Evolutionary conservation across 2,888 invertebrate species (phyloP), one percentile per base, ranked within the genome.

Genomic region (Nowickia ferox): DNA sequence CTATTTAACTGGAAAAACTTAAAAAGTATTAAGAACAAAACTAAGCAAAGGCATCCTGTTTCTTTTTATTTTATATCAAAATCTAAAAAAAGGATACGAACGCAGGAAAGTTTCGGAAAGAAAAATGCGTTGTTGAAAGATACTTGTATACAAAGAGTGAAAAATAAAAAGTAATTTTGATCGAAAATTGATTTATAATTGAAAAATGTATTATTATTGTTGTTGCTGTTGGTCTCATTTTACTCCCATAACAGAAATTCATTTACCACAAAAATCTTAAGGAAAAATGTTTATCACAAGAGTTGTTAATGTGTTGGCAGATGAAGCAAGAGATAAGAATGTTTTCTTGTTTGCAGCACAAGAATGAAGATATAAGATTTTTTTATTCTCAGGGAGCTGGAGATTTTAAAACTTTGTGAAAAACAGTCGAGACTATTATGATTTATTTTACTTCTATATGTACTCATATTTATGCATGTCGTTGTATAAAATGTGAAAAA

Each of bases 161-260:
- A 78, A 84, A 40, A 65, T 46, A 75, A 82, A 91, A 93, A 92
- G 91, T 90, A 92, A 92, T 92, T 92, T 92, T 92, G 92, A 92
- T 92, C 91, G 92, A 92, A 93, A 92, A 92, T 93, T 92, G 92
- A 92, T 92, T 93, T 92, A 93, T 93, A 92, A 92, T 92, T 92
- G 93, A 92, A 93, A 93, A 91, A 84, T 82, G 55, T 82, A 57
- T 78, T 82, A 57, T 81, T 63, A 5, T 61, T 78, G n/a, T 38
- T 55, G 44, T 59, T 76, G 15, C 44, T 65, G 30, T 63, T 74
- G 63, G 44, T 19, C n/a, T 22, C 48, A 48, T 44, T 83, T 59
- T 19, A 44, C 51, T 79, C 44, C 42, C 65, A 22, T 69, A 76
- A 71, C 75, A 72, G 71, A 71, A 76, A 86, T 79, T 61, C 76